Evolutionary conservation across 1,140 invertebrate species (phyloP).

Genomic region (Delia radicum): DNA sequence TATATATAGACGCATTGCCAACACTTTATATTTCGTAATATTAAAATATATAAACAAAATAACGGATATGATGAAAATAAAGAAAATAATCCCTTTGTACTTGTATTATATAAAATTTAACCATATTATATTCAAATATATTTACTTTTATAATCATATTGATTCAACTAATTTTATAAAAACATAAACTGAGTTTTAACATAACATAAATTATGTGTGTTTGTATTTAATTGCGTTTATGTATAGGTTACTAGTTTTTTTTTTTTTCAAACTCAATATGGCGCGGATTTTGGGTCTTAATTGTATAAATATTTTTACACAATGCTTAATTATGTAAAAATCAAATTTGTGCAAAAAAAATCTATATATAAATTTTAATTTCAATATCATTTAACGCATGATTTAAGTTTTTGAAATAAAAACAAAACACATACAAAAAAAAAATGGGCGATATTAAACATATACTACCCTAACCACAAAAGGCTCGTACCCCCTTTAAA

Average conservation of each 20-base stretch:
- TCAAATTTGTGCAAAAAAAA: neutral
- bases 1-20: no score
- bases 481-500: no score
- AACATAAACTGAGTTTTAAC: neutral
- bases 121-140: no score
- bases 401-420: conserved; percentile 15
- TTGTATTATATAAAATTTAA: no score
- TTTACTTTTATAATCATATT: neutral
- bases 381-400: conserved; percentile 25
- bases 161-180: neutral
- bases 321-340: conserved; percentile 40
- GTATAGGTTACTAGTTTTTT: no score
- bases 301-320: conserved; percentile 34
- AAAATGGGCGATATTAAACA: no score
- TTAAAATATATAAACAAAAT: no score
- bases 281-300: conserved; percentile 27
- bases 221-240: neutral
- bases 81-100: no score
- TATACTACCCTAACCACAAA: no score
- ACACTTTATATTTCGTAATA: no score
- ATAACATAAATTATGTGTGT: neutral
- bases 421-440: neutral
- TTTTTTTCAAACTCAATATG: conserved; percentile 14
- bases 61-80: no score
- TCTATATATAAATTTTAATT: conserved; percentile 8